Evolutionary conservation across 2,888 invertebrate species (phyloP).

Genomic region (Ellobium chinense): DNA sequence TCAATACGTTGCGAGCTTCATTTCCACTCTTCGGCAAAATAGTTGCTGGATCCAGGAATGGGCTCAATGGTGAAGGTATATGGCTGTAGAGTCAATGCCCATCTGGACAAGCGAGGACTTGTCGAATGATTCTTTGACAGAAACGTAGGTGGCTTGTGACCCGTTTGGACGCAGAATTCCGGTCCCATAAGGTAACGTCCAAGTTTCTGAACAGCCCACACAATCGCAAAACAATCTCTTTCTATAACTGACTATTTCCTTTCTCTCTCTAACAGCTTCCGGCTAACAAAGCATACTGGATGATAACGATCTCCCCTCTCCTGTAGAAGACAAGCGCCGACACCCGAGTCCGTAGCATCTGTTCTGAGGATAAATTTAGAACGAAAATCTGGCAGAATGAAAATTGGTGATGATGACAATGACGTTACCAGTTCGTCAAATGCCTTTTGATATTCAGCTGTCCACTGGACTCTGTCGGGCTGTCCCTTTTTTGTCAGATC

Average conservation of each 20-base stretch:
- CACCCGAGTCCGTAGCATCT: background rate
- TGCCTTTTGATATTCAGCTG: background rate
- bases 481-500: background rate
- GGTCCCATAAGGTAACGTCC: too few relatives aligned
- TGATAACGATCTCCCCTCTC: background rate
- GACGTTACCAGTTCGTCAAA: background rate
- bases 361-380: background rate
- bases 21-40: too few relatives aligned
- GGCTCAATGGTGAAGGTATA: too few relatives aligned
- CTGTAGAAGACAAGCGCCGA: background rate
- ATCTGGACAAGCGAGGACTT: too few relatives aligned
- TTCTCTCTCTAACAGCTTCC: background rate
- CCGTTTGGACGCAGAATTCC: too few relatives aligned
- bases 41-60: too few relatives aligned
- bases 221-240: background rate
- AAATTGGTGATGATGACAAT: background rate
- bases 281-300: background rate
- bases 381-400: background rate
- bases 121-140: too few relatives aligned
- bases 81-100: too few relatives aligned
- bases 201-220: background rate
- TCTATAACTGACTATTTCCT: background rate
- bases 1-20: too few relatives aligned
- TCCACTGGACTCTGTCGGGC: background rate
- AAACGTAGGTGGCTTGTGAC: too few relatives aligned